Percentiles rank a stretch among this genome's conserved stretches.
Conservation (phyloP, 2,113 vertebrate genomes). For the Mungos mungo region DNA sequence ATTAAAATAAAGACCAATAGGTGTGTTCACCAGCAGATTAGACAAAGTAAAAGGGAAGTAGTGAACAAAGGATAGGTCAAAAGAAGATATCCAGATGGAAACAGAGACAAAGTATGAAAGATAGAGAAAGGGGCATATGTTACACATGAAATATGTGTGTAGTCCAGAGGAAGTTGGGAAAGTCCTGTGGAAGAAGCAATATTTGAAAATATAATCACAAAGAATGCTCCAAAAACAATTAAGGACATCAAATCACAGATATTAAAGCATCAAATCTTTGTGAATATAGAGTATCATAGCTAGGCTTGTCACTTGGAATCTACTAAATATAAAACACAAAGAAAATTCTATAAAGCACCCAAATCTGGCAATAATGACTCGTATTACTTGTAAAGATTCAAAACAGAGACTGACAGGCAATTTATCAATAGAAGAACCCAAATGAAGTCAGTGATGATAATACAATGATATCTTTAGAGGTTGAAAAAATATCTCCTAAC, state of each 20-base stretch:
- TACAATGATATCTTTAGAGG: not conserved
- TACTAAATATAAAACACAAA: not conserved
- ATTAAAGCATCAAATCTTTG: not conserved
- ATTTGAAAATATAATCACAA: not conserved
- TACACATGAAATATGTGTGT: not conserved
- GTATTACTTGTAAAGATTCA: not conserved
- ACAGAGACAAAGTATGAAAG: not conserved
- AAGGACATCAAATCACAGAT: not conserved
- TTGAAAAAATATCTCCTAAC: not conserved
- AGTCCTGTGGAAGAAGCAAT: not conserved
- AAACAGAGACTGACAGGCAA: not conserved
- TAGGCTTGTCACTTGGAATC: not conserved
- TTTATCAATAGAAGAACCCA: not conserved
- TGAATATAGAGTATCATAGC: not conserved
- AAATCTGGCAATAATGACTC: not conserved
- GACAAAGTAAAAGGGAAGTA: not conserved
- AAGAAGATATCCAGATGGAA: not conserved
- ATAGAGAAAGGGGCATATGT: not conserved
- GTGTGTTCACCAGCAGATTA: not conserved
- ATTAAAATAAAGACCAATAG: not conserved
- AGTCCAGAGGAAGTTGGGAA: not conserved
- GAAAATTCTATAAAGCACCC: not conserved
- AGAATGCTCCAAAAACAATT: not conserved
- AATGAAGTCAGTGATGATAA: not conserved
- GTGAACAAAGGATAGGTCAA: not conserved